Base-by-base conservation (phyloP, 2,113 vertebrate species). In the Himantopus leucocephalus region DNA sequence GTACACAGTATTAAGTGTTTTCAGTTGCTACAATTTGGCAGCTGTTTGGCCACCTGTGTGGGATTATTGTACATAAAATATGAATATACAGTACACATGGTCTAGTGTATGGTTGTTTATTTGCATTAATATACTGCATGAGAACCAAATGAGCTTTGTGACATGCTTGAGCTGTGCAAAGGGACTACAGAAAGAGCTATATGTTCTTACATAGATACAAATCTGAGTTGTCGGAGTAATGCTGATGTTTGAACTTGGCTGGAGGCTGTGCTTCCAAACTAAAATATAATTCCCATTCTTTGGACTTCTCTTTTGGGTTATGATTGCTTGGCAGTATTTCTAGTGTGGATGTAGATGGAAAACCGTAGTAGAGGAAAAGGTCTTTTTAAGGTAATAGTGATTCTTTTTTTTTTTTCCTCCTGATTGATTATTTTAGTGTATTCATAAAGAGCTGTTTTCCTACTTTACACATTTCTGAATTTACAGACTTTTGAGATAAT, bases 151-250 rank as follows among this genome's bases (percentile, higher is more conserved):
- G 10, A 52, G 32, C 62, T 88, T 58, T 86, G 63, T 90, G 59
- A 35, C 3, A 1, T 56, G 45, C 50, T 85, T 39, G 50, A 66
- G 41, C 66, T 73, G 2, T 58, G 48, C 21, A 45, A 3, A 85
- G 26, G 27, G 32, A 19, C 27, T 27, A 4, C 7, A 1, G n/a
- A 27, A 75, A 60, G 58, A 1, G 0, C 14, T 68, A 0, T 30
- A 2, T 53, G 39, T 50, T 84, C 60, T 78, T 60, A 53, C 0
- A 0, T 27, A 70, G 21, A 17, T 58, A 10, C 0, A 9, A 22
- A 12, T 63, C 43, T 39, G 50, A 73, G 20, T n/a, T 76, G 41
- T 26, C 59, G 76, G 37, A 84, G 22, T 70, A 66, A 62, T 37
- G 43, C 14, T 63, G 55, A 29, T 66, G 17, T 59, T 80, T 71